These are phyloP conservation scores for Rhingia rostrata DNA, from an alignment of 2,888 invertebrate species.

Conservation along the genomic window DNA sequence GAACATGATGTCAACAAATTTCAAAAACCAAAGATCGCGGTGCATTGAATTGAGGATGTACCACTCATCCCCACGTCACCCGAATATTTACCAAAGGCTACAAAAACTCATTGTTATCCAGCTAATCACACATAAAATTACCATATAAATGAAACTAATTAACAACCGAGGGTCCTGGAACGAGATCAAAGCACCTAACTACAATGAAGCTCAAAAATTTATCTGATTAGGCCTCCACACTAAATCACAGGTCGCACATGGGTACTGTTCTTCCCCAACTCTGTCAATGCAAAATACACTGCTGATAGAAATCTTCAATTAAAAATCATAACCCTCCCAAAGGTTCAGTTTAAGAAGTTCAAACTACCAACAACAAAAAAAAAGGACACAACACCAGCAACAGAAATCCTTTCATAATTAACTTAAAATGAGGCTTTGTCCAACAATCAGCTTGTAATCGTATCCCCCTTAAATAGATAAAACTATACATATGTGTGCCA, in stretches of 20 bases:
- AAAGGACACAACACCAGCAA: slow-evolving; percentile 18
- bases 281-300: slow-evolving; percentile 12
- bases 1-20: too few species aligned
- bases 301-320: slow-evolving; percentile 47
- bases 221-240: slow-evolving; percentile 18
- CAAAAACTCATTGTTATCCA: background rate
- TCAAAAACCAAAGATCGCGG: too few species aligned
- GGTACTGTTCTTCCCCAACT: background rate
- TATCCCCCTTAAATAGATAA: slow-evolving; percentile 9
- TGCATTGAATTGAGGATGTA: too few species aligned
- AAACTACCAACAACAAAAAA: slow-evolving; percentile 5
- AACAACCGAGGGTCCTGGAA: background rate
- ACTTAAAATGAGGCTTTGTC: slow-evolving; percentile 55
- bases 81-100: background rate
- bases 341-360: slow-evolving; percentile 36
- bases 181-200: slow-evolving; percentile 14
- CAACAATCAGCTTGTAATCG: slow-evolving; percentile 11
- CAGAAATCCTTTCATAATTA: slow-evolving; percentile 57
- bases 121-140: background rate
- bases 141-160: background rate
- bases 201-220: slow-evolving; percentile 21
- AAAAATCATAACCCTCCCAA: slow-evolving; percentile 48
- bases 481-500: background rate
- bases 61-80: background rate
- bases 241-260: slow-evolving; percentile 15